A percentile compares a stretch with the other conserved stretches of the same genome.
phyloP scores from a whole-genome alignment of 2,888 invertebrate genomes.

The Penaeus monodon region DNA sequence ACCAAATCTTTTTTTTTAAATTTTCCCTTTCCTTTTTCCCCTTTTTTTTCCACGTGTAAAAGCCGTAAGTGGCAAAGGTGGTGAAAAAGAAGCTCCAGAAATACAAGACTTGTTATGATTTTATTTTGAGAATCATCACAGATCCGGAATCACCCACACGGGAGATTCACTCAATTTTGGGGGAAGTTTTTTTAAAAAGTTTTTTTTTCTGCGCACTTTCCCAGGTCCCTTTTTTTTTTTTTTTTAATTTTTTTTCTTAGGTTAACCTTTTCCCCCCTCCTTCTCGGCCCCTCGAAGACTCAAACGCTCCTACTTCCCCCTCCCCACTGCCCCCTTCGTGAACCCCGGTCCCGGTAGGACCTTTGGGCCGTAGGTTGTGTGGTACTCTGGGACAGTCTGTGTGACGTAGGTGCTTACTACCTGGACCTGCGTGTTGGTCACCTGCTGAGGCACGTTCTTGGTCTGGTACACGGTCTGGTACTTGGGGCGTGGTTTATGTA shows the following conservation, averaged over 20 bases:
- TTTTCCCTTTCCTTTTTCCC: too few relatives aligned
- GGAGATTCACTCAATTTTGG: too few relatives aligned
- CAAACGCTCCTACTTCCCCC: conserved; percentile 7
- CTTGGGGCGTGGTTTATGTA: conserved; percentile 47
- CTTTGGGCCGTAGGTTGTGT: conserved; percentile 26
- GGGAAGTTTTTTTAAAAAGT: too few relatives aligned
- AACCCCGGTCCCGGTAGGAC: conserved; percentile 46
- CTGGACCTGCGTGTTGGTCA: conserved; percentile 46
- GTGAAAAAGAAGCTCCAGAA: too few relatives aligned
- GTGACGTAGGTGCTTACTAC: conserved; percentile 52
- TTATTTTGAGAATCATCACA: too few relatives aligned
- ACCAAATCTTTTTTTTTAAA: not conserved
- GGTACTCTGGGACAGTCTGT: conserved; percentile 47
- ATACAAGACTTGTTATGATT: too few relatives aligned
- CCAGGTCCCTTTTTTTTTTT: too few relatives aligned
- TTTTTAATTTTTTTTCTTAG: not conserved
- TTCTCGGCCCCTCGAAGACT: not conserved
- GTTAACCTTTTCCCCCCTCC: not conserved
- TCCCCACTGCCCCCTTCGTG: conserved; percentile 24
- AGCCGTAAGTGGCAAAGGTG: too few relatives aligned
- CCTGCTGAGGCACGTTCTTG: conserved; percentile 46
- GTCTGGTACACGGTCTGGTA: conserved; percentile 60
- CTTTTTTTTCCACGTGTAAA: too few relatives aligned
- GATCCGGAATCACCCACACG: too few relatives aligned
- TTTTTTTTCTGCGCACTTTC: too few relatives aligned